A percentile compares a stretch with the other conserved stretches of the same genome.
phyloP scores from a whole-genome alignment of 1,140 invertebrate species.

The Trichoplusia ni region DNA sequence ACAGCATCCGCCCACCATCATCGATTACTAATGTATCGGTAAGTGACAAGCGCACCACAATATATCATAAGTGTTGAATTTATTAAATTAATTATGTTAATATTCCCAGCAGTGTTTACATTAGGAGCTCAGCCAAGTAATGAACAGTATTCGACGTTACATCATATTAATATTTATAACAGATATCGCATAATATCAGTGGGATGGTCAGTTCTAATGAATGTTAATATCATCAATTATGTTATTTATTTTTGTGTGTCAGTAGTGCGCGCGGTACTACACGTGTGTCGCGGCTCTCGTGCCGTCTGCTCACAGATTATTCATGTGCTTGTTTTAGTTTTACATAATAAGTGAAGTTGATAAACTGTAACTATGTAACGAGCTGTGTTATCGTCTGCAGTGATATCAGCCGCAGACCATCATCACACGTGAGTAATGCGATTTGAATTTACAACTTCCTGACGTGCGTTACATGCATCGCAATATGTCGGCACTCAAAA shows the following conservation, averaged over 20 bases:
- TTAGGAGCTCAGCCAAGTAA: background rate
- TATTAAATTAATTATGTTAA: conserved; percentile 26
- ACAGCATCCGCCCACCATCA: background rate
- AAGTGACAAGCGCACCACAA: background rate
- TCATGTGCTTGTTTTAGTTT: no score
- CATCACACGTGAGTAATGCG: background rate
- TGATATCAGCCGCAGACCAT: background rate
- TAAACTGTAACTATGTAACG: no score
- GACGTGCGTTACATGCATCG: background rate
- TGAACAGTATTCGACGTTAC: background rate
- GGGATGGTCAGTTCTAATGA: conserved; percentile 1
- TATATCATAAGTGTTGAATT: conserved; percentile 14
- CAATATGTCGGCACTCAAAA: background rate
- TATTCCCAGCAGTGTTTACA: conserved; percentile 14
- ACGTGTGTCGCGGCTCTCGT: no score
- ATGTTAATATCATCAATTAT: conserved; percentile 1
- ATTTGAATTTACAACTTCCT: conserved; percentile 5
- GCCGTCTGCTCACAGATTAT: no score
- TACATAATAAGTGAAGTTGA: no score
- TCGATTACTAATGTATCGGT: conserved; percentile 7
- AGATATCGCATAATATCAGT: background rate
- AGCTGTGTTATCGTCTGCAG: background rate
- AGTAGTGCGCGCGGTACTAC: no score
- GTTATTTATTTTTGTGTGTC: background rate
- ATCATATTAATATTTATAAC: background rate